A percentile compares a stretch with the other conserved stretches of the same genome.
Evolutionary conservation across 2,113 vertebrate species (phyloP).

Genomic region (Hyperoodon ampullatus): DNA sequence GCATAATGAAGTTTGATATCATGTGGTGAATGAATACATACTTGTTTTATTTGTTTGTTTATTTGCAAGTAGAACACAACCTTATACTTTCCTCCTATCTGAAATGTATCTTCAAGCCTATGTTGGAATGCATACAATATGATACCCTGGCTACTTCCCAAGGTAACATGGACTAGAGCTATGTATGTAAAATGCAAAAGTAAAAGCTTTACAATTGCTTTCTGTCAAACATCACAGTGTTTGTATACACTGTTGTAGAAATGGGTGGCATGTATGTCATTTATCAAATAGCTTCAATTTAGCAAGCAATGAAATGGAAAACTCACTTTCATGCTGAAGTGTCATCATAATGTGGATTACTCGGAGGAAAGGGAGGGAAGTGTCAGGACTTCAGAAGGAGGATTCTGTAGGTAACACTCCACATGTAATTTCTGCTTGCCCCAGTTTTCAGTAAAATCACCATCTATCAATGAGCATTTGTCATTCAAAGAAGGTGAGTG

Average conservation of each 20-base stretch:
- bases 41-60: neutral
- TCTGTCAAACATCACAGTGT: neutral
- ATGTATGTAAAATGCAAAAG: neutral
- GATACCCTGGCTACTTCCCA: neutral
- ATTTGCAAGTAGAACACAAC: neutral
- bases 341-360: neutral
- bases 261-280: neutral
- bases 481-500: neutral
- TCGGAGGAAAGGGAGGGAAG: neutral
- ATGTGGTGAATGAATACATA: neutral
- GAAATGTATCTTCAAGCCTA: neutral
- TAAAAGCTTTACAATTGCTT: conserved; percentile 40
- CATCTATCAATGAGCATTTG: neutral
- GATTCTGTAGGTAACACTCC: neutral
- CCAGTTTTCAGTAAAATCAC: neutral
- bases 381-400: neutral
- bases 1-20: neutral
- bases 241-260: neutral
- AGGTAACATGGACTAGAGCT: neutral
- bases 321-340: neutral
- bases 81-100: neutral
- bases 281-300: conserved; percentile 40
- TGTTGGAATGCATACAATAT: neutral
- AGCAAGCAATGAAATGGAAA: conserved; percentile 51
- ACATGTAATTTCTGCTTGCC: neutral